A percentile compares a stretch with the other conserved stretches of the same genome.
Conservation (phyloP, 2,113 vertebrate genomes). For the Myrmecobius fasciatus region DNA sequence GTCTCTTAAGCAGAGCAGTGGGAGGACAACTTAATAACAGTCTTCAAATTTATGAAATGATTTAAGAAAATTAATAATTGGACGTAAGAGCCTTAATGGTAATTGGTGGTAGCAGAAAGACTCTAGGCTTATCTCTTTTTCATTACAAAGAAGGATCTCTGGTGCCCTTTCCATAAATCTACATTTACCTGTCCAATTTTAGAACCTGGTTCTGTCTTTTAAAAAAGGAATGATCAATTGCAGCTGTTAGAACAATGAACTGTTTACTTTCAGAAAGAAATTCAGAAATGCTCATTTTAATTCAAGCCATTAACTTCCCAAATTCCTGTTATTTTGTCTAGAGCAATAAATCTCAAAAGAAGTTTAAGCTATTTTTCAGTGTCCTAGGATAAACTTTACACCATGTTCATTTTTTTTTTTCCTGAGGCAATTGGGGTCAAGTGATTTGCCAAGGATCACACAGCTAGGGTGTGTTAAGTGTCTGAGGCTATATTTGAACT, state of each 20-base stretch:
- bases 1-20: background rate
- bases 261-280: background rate
- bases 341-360: background rate
- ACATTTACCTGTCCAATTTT: background rate
- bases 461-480: no score
- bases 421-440: no score
- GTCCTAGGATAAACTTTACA: background rate
- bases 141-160: background rate
- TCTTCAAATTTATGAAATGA: background rate
- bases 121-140: background rate
- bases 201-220: background rate
- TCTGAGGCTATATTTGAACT: no score
- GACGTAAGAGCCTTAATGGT: background rate
- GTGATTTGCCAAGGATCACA: no score
- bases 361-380: background rate
- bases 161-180: background rate
- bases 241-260: background rate
- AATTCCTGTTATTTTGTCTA: background rate
- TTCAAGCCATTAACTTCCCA: background rate
- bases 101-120: background rate
- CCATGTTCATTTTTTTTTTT: no score
- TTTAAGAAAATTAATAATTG: background rate
- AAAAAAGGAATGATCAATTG: background rate
- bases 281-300: background rate
- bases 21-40: background rate